Conservation (phyloP, 1,140 invertebrate species). For the Samia ricini region DNA sequence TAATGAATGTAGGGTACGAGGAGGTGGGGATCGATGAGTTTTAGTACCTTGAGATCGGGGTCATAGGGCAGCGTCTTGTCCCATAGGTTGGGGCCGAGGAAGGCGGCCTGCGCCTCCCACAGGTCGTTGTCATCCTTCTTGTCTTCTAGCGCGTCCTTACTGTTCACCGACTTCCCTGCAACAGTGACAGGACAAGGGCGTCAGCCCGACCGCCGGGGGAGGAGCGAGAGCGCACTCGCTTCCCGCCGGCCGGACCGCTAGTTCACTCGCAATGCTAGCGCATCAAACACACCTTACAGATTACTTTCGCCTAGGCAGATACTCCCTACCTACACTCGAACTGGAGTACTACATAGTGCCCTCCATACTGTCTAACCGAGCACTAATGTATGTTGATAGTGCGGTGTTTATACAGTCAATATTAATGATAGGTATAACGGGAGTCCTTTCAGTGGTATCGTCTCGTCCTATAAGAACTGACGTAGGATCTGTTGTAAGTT, state of each 20-base stretch:
- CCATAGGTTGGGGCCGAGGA: constrained; percentile 96
- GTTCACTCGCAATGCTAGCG: constrained; percentile 1
- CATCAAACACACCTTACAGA: neutral
- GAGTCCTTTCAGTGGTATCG: too few species aligned
- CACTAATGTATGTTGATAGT: too few species aligned
- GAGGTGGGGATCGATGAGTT: constrained; percentile 35
- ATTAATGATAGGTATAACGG: too few species aligned
- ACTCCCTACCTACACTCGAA: neutral
- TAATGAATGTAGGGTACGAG: neutral
- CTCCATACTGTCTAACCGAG: neutral
- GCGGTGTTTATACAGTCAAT: too few species aligned
- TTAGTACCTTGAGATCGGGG: constrained; percentile 95
- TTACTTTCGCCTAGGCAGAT: neutral
- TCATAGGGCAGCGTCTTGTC: constrained; percentile 94
- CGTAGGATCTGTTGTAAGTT: too few species aligned
- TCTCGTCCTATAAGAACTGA: too few species aligned
- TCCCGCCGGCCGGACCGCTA: constrained; percentile 3
- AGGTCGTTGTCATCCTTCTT: constrained; percentile 91
- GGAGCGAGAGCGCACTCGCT: constrained; percentile 10
- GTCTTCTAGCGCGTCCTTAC: constrained; percentile 83
- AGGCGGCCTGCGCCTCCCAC: constrained; percentile 95
- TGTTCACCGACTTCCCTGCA: constrained; percentile 82
- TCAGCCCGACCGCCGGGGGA: constrained; percentile 33
- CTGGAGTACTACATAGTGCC: neutral
- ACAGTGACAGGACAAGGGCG: constrained; percentile 44